phyloP scores from a whole-genome alignment of 2,797 vertebrate genomes.

The Chelon labrosus region DNA sequence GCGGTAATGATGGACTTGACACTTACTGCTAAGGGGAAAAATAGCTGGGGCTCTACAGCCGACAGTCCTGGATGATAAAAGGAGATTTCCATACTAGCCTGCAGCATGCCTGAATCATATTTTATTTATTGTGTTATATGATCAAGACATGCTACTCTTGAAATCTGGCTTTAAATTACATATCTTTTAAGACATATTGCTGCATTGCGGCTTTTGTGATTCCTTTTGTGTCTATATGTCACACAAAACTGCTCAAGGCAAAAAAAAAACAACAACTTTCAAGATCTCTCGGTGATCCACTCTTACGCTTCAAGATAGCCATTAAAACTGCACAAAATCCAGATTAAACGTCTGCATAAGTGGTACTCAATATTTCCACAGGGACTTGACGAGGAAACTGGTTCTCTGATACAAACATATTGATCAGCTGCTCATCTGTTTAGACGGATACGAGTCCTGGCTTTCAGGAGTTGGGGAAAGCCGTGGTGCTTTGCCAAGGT shows the following conservation, averaged over 20 bases:
- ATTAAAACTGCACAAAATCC: constrained; percentile 12
- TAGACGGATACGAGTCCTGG: constrained; percentile 61
- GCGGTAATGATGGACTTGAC: not conserved
- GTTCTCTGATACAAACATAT: constrained; percentile 69
- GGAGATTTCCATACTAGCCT: not conserved
- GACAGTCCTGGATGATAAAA: constrained; percentile 6
- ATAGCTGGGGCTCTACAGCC: not conserved
- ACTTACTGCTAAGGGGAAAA: not conserved
- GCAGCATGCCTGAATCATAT: not conserved
- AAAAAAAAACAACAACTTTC: not conserved
- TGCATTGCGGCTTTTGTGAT: not conserved
- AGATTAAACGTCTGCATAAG: constrained; percentile 67
- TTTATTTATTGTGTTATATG: not conserved
- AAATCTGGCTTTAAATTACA: not conserved
- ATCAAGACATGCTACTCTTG: not conserved
- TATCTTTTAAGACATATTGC: not conserved
- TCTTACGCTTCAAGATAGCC: constrained; percentile 20
- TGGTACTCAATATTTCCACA: constrained; percentile 60
- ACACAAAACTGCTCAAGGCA: constrained; percentile 1
- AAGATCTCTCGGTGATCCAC: not conserved
- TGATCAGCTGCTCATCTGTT: constrained; percentile 60
- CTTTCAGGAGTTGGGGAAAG: constrained; percentile 47
- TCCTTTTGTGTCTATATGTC: not conserved
- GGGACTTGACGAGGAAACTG: constrained; percentile 43
- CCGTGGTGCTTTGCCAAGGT: constrained; percentile 40